phyloP scores from a whole-genome alignment of 2,888 invertebrate genomes.

The Euzophera pinguis region DNA sequence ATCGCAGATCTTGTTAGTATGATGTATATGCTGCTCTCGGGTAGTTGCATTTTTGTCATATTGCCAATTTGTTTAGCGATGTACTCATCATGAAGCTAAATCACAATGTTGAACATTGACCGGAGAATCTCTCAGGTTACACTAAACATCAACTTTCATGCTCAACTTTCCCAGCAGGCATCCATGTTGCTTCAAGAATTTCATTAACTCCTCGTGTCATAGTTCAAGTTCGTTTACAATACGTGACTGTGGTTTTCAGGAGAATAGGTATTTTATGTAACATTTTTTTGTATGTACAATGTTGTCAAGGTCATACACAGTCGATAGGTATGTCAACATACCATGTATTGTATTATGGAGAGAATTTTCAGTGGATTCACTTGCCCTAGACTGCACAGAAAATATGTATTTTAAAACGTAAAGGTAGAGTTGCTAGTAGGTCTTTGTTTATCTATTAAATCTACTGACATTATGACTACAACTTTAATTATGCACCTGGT shows the following conservation, averaged over 20 bases:
- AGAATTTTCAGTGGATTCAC: too few species aligned
- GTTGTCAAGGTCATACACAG: background rate
- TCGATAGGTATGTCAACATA: background rate
- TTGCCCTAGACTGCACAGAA: too few species aligned
- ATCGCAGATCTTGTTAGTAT: slow-evolving; percentile 21
- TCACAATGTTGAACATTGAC: background rate
- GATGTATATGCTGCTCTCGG: slow-evolving; percentile 32
- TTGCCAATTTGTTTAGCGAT: slow-evolving; percentile 59
- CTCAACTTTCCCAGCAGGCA: slow-evolving; percentile 2
- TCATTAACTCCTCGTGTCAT: slow-evolving; percentile 1
- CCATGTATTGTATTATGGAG: too few species aligned
- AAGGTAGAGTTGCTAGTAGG: too few species aligned
- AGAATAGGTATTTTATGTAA: background rate
- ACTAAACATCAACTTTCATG: slow-evolving; percentile 1
- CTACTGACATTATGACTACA: too few species aligned
- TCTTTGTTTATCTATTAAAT: too few species aligned
- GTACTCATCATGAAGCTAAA: slow-evolving; percentile 21
- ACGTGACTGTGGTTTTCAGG: background rate
- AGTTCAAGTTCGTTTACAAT: slow-evolving; percentile 9
- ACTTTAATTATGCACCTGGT: too few species aligned
- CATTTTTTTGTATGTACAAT: background rate
- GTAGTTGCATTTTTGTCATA: slow-evolving; percentile 64
- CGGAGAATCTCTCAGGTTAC: slow-evolving; percentile 1
- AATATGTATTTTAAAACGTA: too few species aligned
- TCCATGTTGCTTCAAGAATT: slow-evolving; percentile 3